phyloP scores from a whole-genome alignment of 2,113 vertebrate genomes.

The Corydoras sp. region DNA sequence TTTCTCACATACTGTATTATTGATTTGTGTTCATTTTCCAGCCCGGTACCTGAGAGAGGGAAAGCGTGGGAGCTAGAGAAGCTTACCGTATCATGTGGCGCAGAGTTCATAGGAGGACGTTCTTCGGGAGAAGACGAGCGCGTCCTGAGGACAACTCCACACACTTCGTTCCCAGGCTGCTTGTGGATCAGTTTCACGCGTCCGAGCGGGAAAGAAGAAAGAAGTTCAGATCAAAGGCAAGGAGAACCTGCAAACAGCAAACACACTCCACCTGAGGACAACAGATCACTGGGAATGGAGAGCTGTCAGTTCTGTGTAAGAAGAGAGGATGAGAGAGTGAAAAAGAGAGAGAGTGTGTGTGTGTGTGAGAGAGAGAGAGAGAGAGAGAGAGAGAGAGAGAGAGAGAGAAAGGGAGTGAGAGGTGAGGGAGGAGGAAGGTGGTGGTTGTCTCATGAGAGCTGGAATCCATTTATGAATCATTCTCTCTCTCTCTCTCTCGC shows the following conservation, averaged over 20 bases:
- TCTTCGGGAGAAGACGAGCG: not conserved
- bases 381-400: conserved; percentile 10
- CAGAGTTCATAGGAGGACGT: no score
- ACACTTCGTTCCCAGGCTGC: not conserved
- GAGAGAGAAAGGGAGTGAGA: conserved; percentile 38
- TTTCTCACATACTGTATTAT: no score
- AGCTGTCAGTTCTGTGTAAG: not conserved
- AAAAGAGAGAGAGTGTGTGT: not conserved
- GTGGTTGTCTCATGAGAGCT: conserved; percentile 58
- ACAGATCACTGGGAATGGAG: no score
- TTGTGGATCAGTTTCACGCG: not conserved
- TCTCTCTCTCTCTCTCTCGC: conserved; percentile 24
- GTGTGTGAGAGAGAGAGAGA: conserved; percentile 7
- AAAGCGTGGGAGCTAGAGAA: conserved; percentile 10
- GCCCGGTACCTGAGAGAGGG: not conserved
- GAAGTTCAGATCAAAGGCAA: no score
- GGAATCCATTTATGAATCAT: conserved; percentile 62
- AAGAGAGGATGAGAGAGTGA: not conserved
- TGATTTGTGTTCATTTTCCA: no score
- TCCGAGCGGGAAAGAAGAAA: no score
- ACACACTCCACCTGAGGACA: no score
- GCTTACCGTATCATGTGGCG: not conserved
- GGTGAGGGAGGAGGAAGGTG: conserved; percentile 47
- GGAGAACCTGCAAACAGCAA: no score
- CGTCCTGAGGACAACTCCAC: not conserved